Evolutionary conservation across 2,113 vertebrate species (phyloP).

Genomic region (Opisthocomus hoazin): DNA sequence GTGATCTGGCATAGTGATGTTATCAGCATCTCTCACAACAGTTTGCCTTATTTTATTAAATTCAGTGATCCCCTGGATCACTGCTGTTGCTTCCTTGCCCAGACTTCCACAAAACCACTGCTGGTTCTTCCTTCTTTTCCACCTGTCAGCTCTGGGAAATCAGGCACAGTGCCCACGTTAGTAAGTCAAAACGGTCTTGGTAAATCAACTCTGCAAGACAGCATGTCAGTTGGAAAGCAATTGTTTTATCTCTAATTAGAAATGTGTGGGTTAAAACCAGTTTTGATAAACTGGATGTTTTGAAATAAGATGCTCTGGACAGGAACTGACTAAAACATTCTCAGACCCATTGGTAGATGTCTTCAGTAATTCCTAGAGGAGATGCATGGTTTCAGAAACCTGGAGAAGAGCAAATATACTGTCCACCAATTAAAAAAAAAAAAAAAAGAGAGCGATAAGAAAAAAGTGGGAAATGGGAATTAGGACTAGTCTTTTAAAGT

Average conservation of each 20-base stretch:
- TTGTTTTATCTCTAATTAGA: neutral
- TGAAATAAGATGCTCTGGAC: neutral
- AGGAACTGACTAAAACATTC: neutral
- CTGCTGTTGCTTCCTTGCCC: neutral
- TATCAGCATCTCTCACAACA: neutral
- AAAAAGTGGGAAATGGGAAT: neutral
- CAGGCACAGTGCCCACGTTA: neutral
- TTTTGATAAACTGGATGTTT: neutral
- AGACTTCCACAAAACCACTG: neutral
- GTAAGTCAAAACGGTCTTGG: neutral
- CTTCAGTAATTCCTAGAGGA: neutral
- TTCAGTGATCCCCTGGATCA: neutral
- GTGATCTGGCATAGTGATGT: neutral
- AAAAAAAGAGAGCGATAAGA: accelerated
- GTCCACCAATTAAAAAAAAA: neutral
- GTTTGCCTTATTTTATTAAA: neutral
- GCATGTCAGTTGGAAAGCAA: neutral
- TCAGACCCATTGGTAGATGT: neutral
- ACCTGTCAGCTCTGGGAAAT: neutral
- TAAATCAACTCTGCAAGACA: neutral
- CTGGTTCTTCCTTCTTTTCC: neutral
- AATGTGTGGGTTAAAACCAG: neutral
- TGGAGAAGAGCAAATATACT: neutral
- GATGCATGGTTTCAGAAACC: neutral
- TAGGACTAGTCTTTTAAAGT: neutral